These are phyloP conservation scores for Recurvirostra avosetta DNA, from an alignment of 2,113 vertebrate genomes.

Conservation along the genomic window DNA sequence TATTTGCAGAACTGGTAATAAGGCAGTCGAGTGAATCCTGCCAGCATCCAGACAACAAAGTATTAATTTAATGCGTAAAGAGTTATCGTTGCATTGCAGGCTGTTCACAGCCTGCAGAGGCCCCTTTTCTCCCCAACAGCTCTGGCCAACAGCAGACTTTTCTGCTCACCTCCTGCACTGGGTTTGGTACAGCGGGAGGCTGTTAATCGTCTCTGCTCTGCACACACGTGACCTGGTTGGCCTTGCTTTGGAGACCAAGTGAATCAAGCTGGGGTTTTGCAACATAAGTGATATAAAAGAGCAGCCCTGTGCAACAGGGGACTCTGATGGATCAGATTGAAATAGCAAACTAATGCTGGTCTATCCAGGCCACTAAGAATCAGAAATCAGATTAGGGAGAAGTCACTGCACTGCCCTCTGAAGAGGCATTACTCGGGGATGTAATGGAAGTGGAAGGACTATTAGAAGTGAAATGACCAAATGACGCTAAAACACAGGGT, in stretches of 20 bases:
- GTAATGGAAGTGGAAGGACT: background rate
- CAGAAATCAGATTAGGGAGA: conserved; percentile 54
- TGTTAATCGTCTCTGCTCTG: background rate
- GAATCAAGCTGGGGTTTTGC: background rate
- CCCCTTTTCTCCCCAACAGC: background rate
- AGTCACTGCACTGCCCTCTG: conserved; percentile 30
- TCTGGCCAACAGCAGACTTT: background rate
- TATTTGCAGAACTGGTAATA: background rate
- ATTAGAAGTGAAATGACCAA: background rate
- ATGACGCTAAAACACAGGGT: background rate
- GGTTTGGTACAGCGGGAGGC: background rate
- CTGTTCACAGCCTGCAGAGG: background rate
- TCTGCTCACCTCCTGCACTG: background rate
- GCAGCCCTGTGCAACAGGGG: background rate
- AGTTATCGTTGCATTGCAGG: background rate
- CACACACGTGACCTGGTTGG: background rate
- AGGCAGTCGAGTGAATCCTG: background rate
- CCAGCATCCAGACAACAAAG: background rate
- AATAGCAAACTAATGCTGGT: conserved; percentile 66
- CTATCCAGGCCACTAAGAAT: conserved; percentile 45
- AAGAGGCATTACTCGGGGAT: background rate
- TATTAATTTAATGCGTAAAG: background rate
- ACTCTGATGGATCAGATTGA: conserved; percentile 52
- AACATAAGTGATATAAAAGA: background rate
- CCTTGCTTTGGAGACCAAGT: background rate